Conservation (phyloP, 2,113 vertebrate genomes). For the Apaloderma vittatum region DNA sequence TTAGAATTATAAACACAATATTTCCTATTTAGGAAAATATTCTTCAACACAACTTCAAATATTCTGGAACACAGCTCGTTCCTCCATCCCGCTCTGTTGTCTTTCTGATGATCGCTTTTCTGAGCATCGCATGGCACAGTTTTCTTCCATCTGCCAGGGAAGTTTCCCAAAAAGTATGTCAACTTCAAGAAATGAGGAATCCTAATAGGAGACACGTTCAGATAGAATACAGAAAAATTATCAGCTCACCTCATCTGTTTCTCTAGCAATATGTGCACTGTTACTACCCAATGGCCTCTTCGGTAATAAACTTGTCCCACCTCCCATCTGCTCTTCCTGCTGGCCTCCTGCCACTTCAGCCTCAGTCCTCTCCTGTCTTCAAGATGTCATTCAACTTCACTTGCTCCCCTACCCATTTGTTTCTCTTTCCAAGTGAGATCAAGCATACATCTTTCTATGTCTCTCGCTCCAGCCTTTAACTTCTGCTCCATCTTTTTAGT, state of each 20-base stretch:
- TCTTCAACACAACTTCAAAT: neutral
- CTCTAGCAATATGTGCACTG: conserved; percentile 66
- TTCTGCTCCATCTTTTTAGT: conserved; percentile 66
- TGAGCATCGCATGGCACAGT: conserved; percentile 6
- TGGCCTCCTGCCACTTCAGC: conserved; percentile 69
- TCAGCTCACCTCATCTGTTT: conserved; percentile 51
- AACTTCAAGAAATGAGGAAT: conserved; percentile 23
- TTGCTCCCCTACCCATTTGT: conserved; percentile 57
- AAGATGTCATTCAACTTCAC: conserved; percentile 67
- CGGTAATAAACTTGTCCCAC: conserved; percentile 71
- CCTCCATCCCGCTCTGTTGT: neutral
- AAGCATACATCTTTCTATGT: conserved; percentile 58
- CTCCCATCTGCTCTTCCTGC: conserved; percentile 79
- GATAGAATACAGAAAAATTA: conserved; percentile 54
- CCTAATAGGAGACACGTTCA: neutral
- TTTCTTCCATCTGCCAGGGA: conserved; percentile 62
- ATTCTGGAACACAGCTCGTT: neutral
- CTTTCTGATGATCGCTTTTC: neutral
- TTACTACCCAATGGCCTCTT: conserved; percentile 63
- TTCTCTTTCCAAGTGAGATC: conserved; percentile 73
- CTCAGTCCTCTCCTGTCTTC: conserved; percentile 72
- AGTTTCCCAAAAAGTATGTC: conserved; percentile 33
- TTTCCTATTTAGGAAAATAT: conserved; percentile 7
- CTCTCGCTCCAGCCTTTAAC: conserved; percentile 58
- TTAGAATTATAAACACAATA: neutral